A percentile compares a stretch with the other conserved stretches of the same genome.
Conservation (phyloP, 2,888 invertebrate species). For the Lithophane socia region DNA sequence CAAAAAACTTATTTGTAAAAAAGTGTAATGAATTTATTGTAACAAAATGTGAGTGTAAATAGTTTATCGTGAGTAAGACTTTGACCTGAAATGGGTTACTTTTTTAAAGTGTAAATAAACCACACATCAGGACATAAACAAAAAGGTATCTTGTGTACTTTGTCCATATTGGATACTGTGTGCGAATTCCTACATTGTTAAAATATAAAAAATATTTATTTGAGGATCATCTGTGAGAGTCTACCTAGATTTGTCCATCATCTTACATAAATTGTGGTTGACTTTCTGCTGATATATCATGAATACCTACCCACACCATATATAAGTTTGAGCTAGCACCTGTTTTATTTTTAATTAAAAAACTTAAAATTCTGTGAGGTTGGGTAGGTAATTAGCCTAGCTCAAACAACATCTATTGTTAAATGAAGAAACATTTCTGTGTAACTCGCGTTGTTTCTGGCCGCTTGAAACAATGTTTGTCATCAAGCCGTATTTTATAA, state of each 20-base stretch:
- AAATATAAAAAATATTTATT: constrained; percentile 90
- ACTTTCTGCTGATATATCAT: constrained; percentile 82
- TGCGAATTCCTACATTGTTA: constrained; percentile 88
- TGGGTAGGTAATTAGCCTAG: constrained; percentile 85
- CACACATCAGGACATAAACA: constrained; percentile 84
- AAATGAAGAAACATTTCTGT: constrained; percentile 74
- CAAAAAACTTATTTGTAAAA: constrained; percentile 89
- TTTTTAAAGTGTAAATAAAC: constrained; percentile 89
- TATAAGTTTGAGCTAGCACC: constrained; percentile 85
- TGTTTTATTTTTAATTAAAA: constrained; percentile 77
- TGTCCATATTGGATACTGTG: constrained; percentile 89
- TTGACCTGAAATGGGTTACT: constrained; percentile 85
- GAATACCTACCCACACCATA: constrained; percentile 77
- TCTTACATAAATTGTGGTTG: constrained; percentile 89
- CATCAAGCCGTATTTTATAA: constrained; percentile 78
- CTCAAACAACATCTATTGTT: constrained; percentile 77
- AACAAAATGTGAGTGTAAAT: constrained; percentile 90
- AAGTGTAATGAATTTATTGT: constrained; percentile 90
- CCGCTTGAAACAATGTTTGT: constrained; percentile 84
- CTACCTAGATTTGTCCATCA: constrained; percentile 88
- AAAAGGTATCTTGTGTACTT: constrained; percentile 82
- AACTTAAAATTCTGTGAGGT: constrained; percentile 67
- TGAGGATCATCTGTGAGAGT: constrained; percentile 85
- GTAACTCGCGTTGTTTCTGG: constrained; percentile 81
- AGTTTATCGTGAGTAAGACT: constrained; percentile 90